These are phyloP conservation scores for Pheosia tremula DNA, from an alignment of 2,888 invertebrate genomes.

Conservation along the genomic window DNA sequence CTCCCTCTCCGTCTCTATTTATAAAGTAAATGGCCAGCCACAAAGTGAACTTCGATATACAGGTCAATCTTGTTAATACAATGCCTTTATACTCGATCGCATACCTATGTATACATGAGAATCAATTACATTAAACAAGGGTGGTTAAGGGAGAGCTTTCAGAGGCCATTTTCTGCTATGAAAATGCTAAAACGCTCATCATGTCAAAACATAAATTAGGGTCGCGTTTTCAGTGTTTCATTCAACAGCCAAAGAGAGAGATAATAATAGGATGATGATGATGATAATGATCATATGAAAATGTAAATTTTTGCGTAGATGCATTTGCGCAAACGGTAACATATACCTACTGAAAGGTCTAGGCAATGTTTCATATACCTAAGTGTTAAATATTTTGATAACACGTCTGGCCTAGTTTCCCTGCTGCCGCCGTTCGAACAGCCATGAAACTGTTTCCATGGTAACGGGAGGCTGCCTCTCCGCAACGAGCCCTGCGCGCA, in stretches of 20 bases:
- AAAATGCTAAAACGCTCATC: too few species aligned
- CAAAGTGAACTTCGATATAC: slow-evolving; percentile 68
- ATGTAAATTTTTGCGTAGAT: too few species aligned
- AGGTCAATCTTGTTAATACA: slow-evolving; percentile 64
- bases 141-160: slow-evolving; percentile 13
- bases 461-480: slow-evolving; percentile 72
- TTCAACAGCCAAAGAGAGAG: too few species aligned
- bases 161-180: background rate
- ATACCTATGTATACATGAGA: slow-evolving; percentile 20
- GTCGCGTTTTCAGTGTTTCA: too few species aligned
- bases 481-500: slow-evolving; percentile 64
- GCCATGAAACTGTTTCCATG: slow-evolving; percentile 54
- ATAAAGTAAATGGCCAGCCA: slow-evolving; percentile 76
- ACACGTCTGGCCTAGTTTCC: slow-evolving; percentile 50
- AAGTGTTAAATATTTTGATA: background rate
- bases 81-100: slow-evolving; percentile 43
- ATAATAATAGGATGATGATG: too few species aligned
- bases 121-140: slow-evolving; percentile 25
- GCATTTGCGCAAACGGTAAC: too few species aligned
- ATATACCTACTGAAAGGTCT: too few species aligned
- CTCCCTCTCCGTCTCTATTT: slow-evolving; percentile 75
- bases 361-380: too few species aligned
- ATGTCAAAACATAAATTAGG: too few species aligned
- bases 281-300: too few species aligned
- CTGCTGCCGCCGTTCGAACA: slow-evolving; percentile 42